Evolutionary conservation across 2,113 vertebrate genomes (phyloP).

Genomic region (Puntigrus tetrazona): DNA sequence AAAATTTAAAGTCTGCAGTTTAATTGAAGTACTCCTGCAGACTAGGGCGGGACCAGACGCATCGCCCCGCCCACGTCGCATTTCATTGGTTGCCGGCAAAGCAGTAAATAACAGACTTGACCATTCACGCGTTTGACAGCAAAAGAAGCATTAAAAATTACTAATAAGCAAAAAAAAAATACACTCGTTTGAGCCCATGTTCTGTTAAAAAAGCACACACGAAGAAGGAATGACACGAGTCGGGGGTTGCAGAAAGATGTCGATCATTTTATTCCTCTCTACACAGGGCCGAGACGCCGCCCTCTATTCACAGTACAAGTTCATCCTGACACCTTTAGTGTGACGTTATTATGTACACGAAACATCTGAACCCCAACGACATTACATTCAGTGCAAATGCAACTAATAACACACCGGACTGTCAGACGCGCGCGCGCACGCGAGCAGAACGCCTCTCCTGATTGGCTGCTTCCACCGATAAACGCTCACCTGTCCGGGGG

Average conservation of each 20-base stretch:
- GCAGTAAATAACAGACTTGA: background rate
- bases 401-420: constrained; percentile 37
- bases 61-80: background rate
- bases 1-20: background rate
- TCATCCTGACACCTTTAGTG: constrained; percentile 59
- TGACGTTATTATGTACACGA: constrained; percentile 59
- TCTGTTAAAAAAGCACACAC: too few species aligned
- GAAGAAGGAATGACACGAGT: background rate
- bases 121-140: background rate
- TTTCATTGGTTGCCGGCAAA: background rate
- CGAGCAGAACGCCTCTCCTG: constrained; percentile 5
- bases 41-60: background rate
- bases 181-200: too few species aligned
- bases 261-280: constrained; percentile 41
- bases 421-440: constrained; percentile 29
- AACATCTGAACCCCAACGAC: constrained; percentile 35
- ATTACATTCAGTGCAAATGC: constrained; percentile 63
- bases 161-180: too few species aligned
- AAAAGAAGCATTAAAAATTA: background rate
- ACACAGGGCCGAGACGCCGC: background rate
- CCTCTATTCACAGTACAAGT: constrained; percentile 52
- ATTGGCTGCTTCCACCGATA: constrained; percentile 10
- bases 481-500: background rate
- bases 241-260: constrained; percentile 31
- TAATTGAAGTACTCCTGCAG: background rate